Percentiles rank a stretch among this genome's conserved stretches.
Evolutionary conservation across 1,140 invertebrate species (phyloP).

Genomic region (Trichomalopsis sarcophagae): DNA sequence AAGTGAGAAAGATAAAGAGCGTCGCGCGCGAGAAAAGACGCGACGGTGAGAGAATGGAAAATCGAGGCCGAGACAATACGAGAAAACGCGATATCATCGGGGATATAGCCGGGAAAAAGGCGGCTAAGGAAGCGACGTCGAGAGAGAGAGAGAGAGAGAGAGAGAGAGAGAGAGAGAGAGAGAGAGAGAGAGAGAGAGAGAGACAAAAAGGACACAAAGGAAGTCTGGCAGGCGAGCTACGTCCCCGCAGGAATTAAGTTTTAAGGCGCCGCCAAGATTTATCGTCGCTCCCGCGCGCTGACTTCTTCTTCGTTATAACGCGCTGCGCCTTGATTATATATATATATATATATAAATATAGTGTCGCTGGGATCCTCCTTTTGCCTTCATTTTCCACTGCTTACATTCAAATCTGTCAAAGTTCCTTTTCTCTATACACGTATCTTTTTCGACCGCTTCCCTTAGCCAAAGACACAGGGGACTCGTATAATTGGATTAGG

Average conservation of each 20-base stretch:
- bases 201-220: constrained; percentile 18
- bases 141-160: too few relatives aligned
- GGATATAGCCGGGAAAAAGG: constrained; percentile 17
- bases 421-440: too few relatives aligned
- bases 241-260: constrained; percentile 60
- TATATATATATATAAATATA: too few relatives aligned
- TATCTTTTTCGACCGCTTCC: too few relatives aligned
- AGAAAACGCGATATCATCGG: constrained; percentile 33
- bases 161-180: too few relatives aligned
- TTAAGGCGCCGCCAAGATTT: constrained; percentile 62
- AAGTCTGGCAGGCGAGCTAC: constrained; percentile 47
- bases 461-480: too few relatives aligned
- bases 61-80: background rate
- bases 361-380: too few relatives aligned
- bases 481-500: too few relatives aligned
- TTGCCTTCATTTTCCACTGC: too few relatives aligned
- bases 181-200: too few relatives aligned
- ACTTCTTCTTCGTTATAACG: constrained; percentile 28
- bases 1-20: constrained; percentile 11
- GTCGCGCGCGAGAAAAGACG: background rate
- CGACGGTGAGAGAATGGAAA: constrained; percentile 1
- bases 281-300: constrained; percentile 42
- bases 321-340: background rate
- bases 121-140: background rate
- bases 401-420: too few relatives aligned